Percentiles rank a stretch among this genome's conserved stretches.
phyloP scores from a whole-genome alignment of 2,113 vertebrate genomes.

The Triplophysa siluroides region DNA sequence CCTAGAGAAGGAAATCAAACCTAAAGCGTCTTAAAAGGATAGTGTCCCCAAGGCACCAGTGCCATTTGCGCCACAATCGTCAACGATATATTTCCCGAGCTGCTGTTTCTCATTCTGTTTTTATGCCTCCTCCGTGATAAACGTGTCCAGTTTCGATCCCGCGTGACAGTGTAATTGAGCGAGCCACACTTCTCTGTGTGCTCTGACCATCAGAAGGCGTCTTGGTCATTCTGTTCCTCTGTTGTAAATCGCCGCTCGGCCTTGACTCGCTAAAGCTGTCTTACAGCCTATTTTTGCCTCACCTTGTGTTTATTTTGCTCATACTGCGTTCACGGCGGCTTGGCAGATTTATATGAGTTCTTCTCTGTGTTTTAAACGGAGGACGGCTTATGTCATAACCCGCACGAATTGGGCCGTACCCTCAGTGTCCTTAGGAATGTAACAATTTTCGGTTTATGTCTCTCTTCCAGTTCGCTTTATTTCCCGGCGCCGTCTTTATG shows the following conservation, averaged over 20 bases:
- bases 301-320: slow-evolving; percentile 62
- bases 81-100: slow-evolving; percentile 29
- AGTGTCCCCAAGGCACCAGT: slow-evolving; percentile 24
- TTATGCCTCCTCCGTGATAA: slow-evolving; percentile 53
- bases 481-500: slow-evolving; percentile 13
- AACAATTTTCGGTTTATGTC: slow-evolving; percentile 38
- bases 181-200: slow-evolving; percentile 58
- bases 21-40: slow-evolving; percentile 37
- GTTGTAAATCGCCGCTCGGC: slow-evolving; percentile 68
- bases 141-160: slow-evolving; percentile 50
- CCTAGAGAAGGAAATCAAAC: slow-evolving; percentile 30
- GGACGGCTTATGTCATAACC: slow-evolving; percentile 33
- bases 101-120: slow-evolving; percentile 59
- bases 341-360: slow-evolving; percentile 61
- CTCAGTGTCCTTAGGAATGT: slow-evolving; percentile 22
- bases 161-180: slow-evolving; percentile 57
- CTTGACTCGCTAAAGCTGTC: slow-evolving; percentile 71
- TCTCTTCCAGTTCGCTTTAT: slow-evolving; percentile 40
- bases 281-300: slow-evolving; percentile 62
- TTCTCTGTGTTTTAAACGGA: slow-evolving; percentile 65
- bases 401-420: neutral
- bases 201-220: slow-evolving; percentile 36
- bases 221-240: slow-evolving; percentile 27
- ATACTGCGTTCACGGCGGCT: slow-evolving; percentile 55
- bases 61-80: slow-evolving; percentile 24